Base-by-base conservation (phyloP, 2,888 invertebrate genomes). In the Cylindroiulus punctatus region DNA sequence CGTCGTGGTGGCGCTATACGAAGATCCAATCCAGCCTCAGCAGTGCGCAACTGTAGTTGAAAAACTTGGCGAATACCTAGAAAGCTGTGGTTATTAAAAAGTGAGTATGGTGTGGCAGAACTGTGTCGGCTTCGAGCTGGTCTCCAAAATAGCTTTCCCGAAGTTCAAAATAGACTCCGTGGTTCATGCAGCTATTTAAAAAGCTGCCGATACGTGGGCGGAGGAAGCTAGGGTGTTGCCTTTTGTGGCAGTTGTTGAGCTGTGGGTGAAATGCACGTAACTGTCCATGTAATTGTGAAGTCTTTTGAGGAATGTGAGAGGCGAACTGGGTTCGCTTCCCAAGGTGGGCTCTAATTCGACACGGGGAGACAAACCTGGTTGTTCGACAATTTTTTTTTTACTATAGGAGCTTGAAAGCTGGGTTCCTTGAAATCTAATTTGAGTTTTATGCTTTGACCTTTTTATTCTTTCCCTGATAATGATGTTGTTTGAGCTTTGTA, bases 31-130 rank as follows among this genome's bases (percentile, higher is more conserved):
- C 92, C 97, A 97, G 93, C 97, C 97, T 92, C 97, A 97, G 93
- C 97, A 97, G 93, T 97, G 97, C 91, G 97, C 97, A 92, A 96
- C 96, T 90, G 96, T 97, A 93, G 97, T 97, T 92, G 97, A 97
- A 94, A 97, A 97, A 94, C 94, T 97, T 94, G 97, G 97, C 93
- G 97, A 97, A 93, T 97, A 97, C 95, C 95, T 97, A 94, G 94
- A 97, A 94, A 95, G 94, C 93, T 97, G 96, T 94, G 96, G 97
- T 94, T 97, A 96, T 95, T 97, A 97, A 86, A 57, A 57, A 86
- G 42, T 76, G 26, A 81, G 76, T 7, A 32, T 84, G 30, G 19
- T 14, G 2, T 17, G 32, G 32, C 17, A 12, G n/a, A n/a, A 26
- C 32, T 81, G n/a, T n/a, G 22, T 10, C 57, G 57, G 57, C 10